Base-by-base conservation (phyloP, 92 coral and sea anemone species). In the Umimayanthus chanpuru region DNA sequence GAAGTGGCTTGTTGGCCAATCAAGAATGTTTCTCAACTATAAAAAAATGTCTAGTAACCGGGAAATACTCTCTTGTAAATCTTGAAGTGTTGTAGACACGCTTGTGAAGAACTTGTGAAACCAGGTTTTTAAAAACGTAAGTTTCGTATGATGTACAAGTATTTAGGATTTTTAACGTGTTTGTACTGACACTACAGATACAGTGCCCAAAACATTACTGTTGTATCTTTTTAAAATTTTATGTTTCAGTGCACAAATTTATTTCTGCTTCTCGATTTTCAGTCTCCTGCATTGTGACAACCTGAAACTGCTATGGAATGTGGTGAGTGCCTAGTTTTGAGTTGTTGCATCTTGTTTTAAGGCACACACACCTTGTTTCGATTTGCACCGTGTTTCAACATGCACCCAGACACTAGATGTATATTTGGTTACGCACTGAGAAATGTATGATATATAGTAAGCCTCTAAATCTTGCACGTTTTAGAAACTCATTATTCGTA, bases 241-340 rank as follows among this genome's bases (percentile, higher is more conserved):
- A 14, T 16, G 43, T 47, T 47, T 14, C 9, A 56, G 28, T 23
- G 64, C 40, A 14, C 40, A 29, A 25, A 11, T 80, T 49, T 29
- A 11, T 15, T 80, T 29, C 12, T 80, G 28, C 15, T 80, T 53
- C 36, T 79, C 76, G 66, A n/a, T 50, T 92, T 84, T 56, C 88
- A 97, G 99, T 74, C 86, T 97, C 64, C 92, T 97, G 5, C 98
- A 95, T 65, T 96, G 96, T 75, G 99, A 97, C 77, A 95, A 97
- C 80, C 88, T 91, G 29, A 94, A 97, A 75, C 89, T 97, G 8
- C 77, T 95, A 71, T 97, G 99, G 99, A 81, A 97, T 88, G 93
- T 97, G 98, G 99, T 97, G 50, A 95, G 98, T 86, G 61, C 3
- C 58, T 5, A n/a, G 68, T 5, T 23, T 9, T 66, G 7, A n/a